A percentile compares a stretch with the other conserved stretches of the same genome.
phyloP scores from a whole-genome alignment of 1,140 invertebrate species.

The Spodoptera frugiperda region DNA sequence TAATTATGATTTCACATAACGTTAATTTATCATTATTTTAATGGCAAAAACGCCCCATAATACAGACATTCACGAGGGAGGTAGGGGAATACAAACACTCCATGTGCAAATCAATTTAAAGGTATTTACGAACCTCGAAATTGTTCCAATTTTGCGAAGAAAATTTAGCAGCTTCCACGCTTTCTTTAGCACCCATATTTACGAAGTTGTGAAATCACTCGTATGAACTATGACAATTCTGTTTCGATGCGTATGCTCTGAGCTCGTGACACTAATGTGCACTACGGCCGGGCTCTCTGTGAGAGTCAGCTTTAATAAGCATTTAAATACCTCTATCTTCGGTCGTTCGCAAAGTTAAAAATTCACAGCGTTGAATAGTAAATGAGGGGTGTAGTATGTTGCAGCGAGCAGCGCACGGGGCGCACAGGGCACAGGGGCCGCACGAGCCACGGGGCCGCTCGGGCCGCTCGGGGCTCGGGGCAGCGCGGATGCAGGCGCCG shows the following conservation, averaged over 20 bases:
- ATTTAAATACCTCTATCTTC: slow-evolving; percentile 81
- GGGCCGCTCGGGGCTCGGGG: slow-evolving; percentile 32
- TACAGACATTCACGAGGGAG: slow-evolving; percentile 77
- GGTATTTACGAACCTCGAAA: slow-evolving; percentile 89
- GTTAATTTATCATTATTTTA: slow-evolving; percentile 66
- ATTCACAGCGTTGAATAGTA: slow-evolving; percentile 80
- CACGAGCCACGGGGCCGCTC: slow-evolving; percentile 10
- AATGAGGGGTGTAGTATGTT: slow-evolving; percentile 74
- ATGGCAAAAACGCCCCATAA: slow-evolving; percentile 67
- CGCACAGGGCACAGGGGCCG: slow-evolving; percentile 47
- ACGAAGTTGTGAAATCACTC: slow-evolving; percentile 81
- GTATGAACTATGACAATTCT: slow-evolving; percentile 81
- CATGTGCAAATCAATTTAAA: slow-evolving; percentile 84
- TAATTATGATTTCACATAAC: slow-evolving; percentile 63
- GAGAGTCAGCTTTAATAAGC: slow-evolving; percentile 77
- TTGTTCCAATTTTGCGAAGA: slow-evolving; percentile 91
- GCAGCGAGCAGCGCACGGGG: slow-evolving; percentile 69
- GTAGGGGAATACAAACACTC: slow-evolving; percentile 83
- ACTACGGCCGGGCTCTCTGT: slow-evolving; percentile 76
- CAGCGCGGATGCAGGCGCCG: slow-evolving; percentile 69
- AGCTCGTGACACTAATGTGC: slow-evolving; percentile 81
- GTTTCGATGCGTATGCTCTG: slow-evolving; percentile 78
- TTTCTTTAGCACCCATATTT: slow-evolving; percentile 90
- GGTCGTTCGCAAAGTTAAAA: slow-evolving; percentile 79
- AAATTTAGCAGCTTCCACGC: slow-evolving; percentile 91